Evolutionary conservation across 2,888 invertebrate genomes (phyloP).

Genomic region (Cephus rjabovi): DNA sequence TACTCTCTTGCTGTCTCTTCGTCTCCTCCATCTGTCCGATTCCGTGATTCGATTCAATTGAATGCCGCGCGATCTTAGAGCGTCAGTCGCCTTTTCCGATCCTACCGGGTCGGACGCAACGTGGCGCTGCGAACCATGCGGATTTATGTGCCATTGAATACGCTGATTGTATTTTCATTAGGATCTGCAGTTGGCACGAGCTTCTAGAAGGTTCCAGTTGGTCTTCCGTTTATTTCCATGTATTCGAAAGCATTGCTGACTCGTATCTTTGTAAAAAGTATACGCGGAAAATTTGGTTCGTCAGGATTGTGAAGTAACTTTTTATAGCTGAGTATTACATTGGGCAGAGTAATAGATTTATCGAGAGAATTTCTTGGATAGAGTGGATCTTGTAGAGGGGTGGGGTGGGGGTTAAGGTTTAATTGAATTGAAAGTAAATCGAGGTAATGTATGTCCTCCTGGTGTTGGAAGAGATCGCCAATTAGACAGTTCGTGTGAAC

Average conservation of each 20-base stretch:
- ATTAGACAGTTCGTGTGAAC: background rate
- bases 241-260: background rate
- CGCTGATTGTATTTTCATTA: background rate
- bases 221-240: background rate
- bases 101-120: constrained; percentile 41
- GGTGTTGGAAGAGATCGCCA: background rate
- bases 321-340: background rate
- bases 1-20: constrained; percentile 21
- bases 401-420: background rate
- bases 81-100: constrained; percentile 52
- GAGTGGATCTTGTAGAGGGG: no score
- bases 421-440: background rate
- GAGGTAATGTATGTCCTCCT: background rate
- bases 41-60: constrained; percentile 51
- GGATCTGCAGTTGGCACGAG: background rate
- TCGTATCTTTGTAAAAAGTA: background rate
- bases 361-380: background rate
- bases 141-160: background rate
- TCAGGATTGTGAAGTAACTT: background rate
- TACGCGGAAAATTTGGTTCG: background rate
- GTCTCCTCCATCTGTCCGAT: constrained; percentile 38
- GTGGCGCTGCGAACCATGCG: background rate
- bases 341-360: background rate
- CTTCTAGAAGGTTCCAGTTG: background rate
- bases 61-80: constrained; percentile 45